Evolutionary conservation across 2,888 invertebrate species (phyloP).

Genomic region (Blastobasis adustella): DNA sequence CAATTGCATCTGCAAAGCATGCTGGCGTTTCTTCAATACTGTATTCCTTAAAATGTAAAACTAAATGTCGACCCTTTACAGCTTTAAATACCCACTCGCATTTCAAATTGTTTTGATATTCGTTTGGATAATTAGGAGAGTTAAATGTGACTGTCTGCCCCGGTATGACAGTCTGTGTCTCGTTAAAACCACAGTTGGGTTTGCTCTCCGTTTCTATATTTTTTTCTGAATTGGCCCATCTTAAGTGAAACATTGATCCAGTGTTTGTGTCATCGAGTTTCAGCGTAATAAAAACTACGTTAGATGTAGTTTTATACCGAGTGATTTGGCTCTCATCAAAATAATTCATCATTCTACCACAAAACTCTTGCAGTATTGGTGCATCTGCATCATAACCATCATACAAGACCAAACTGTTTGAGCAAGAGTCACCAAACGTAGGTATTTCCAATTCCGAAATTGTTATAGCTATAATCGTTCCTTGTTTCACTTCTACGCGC

Average conservation of each 20-base stretch:
- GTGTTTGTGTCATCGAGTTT: slow-evolving; percentile 47
- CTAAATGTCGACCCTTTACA: slow-evolving; percentile 74
- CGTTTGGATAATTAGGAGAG: slow-evolving; percentile 86
- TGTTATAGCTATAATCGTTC: slow-evolving; percentile 21
- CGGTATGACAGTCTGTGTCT: slow-evolving; percentile 32
- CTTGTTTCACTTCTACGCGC: slow-evolving; percentile 71
- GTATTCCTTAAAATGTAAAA: slow-evolving; percentile 71
- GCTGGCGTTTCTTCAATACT: slow-evolving; percentile 72
- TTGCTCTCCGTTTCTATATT: slow-evolving; percentile 12
- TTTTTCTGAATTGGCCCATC: slow-evolving; percentile 35
- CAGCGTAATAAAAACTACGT: slow-evolving; percentile 77
- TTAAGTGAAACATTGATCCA: slow-evolving; percentile 54
- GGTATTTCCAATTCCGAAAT: slow-evolving; percentile 47
- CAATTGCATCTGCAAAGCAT: slow-evolving; percentile 79
- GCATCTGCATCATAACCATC: slow-evolving; percentile 84
- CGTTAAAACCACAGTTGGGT: slow-evolving; percentile 52
- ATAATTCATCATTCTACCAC: slow-evolving; percentile 57
- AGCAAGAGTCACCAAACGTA: slow-evolving; percentile 33
- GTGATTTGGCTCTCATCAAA: slow-evolving; percentile 21
- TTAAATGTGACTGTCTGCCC: slow-evolving; percentile 43
- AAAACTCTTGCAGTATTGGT: slow-evolving; percentile 67
- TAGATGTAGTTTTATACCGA: slow-evolving; percentile 68
- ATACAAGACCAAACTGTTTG: slow-evolving; percentile 69
- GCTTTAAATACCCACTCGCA: slow-evolving; percentile 86
- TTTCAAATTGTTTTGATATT: slow-evolving; percentile 76